phyloP scores from a whole-genome alignment of 2,113 vertebrate genomes.

The Pterocles orientalis region DNA sequence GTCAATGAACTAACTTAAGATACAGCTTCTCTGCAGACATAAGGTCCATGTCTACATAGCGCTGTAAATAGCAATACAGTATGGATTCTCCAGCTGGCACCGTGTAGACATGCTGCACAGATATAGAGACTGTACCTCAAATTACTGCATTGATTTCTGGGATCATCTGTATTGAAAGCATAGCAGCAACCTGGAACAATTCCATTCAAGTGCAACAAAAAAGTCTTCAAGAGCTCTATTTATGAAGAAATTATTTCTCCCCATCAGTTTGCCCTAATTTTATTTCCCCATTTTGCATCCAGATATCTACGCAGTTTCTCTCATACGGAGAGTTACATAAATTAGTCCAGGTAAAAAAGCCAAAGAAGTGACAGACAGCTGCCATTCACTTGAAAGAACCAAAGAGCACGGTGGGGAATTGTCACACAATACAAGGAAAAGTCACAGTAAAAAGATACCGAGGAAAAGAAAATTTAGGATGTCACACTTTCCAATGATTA shows the following conservation, averaged over 20 bases:
- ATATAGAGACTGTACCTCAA: neutral
- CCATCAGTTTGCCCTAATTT: neutral
- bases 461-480: neutral
- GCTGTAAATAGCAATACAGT: neutral
- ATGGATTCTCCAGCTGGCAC: constrained; percentile 16
- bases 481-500: neutral
- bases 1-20: constrained; percentile 37
- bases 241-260: neutral
- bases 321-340: neutral
- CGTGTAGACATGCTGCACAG: neutral
- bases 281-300: neutral
- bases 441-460: neutral
- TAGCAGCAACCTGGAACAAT: neutral
- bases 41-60: neutral
- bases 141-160: neutral
- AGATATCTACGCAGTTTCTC: neutral
- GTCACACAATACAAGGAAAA: neutral
- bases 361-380: neutral
- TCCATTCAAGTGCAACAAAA: neutral
- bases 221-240: neutral
- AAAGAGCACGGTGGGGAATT: neutral
- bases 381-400: neutral
- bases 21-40: neutral
- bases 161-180: neutral
- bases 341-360: neutral